Base-by-base conservation (phyloP, 35 echinoderm and acorn worm genomes). In the Apostichopus parvimensis region DNA sequence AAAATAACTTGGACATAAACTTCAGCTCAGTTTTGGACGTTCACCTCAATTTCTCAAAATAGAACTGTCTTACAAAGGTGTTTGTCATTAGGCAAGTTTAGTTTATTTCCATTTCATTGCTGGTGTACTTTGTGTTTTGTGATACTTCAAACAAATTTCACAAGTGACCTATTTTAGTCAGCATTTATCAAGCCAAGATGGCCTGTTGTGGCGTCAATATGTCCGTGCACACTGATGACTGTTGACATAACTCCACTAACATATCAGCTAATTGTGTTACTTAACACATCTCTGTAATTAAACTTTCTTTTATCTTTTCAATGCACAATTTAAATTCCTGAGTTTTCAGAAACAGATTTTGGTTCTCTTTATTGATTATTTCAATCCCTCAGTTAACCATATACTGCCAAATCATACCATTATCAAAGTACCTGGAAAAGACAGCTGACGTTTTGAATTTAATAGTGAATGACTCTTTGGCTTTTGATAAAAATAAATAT, bases 221-320 rank as follows among this genome's bases (percentile, higher is more conserved):
- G 64, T 68, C 64, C 64, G 64, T 68, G 64, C 64, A 68, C 64
- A 9, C 64, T 68, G 18, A 45, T 11, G 18, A 9, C 4, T 68
- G 64, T 68, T 68, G 64, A 68, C 64, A 14, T 68, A 14, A 68
- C 18, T 68, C 9, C 64, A 68, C 2, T 45, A 68, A 18, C 64
- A 18, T 8, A 68, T 68, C 64, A 68, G 64, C 64, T 68, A 68
- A 68, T 68, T 68, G 64, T 68, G 8, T 68, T 68, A 68, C 64
- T 18, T 68, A 68, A 68, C 64, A 68, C 64, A 68, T 68, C 64
- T 68, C 64, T 68, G 64, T 68, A 68, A 68, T 68, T 68, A 68
- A 68, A 68, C 64, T 18, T 45, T 45, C 8, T 68, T 68, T 68
- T 0, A 68, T 18, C 64, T 68, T 18, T 18, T 68, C 11, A 68